Percentiles rank a stretch among this genome's conserved stretches.
Conservation (phyloP, 2,797 vertebrate genomes). For the Myotis myotis region DNA sequence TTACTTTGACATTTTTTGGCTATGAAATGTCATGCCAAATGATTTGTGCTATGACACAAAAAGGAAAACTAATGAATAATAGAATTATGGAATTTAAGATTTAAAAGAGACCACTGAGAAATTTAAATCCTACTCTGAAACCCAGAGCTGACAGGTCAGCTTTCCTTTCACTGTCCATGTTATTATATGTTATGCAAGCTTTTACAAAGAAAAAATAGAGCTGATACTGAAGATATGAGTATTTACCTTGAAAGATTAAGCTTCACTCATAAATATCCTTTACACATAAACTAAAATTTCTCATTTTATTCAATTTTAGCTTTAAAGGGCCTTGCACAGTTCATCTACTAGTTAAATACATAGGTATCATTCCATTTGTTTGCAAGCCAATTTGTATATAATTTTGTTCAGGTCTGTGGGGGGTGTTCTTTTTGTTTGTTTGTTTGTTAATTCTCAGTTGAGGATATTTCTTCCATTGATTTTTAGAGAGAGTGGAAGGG, state of each 20-base stretch:
- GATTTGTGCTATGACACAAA: conserved; percentile 3
- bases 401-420: not conserved
- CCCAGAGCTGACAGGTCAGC: not conserved
- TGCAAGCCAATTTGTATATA: conserved; percentile 34
- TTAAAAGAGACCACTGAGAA: conserved; percentile 41
- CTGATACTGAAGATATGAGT: not conserved
- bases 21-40: conserved; percentile 64
- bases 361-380: conserved; percentile 50
- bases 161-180: not conserved
- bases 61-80: conserved; percentile 17
- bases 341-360: conserved; percentile 9
- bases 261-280: not conserved
- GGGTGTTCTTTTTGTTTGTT: not conserved
- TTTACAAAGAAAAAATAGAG: not conserved
- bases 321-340: conserved; percentile 28
- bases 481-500: not conserved
- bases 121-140: conserved; percentile 30
- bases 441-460: not conserved
- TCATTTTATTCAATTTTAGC: conserved; percentile 47
- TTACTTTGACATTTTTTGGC: conserved; percentile 61
- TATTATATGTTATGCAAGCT: conserved; percentile 8
- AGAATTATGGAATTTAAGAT: conserved; percentile 25
- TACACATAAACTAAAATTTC: not conserved
- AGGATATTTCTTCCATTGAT: not conserved
- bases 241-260: conserved; percentile 33